Conservation (phyloP, 1,140 invertebrate genomes). For the Arion vulgaris region DNA sequence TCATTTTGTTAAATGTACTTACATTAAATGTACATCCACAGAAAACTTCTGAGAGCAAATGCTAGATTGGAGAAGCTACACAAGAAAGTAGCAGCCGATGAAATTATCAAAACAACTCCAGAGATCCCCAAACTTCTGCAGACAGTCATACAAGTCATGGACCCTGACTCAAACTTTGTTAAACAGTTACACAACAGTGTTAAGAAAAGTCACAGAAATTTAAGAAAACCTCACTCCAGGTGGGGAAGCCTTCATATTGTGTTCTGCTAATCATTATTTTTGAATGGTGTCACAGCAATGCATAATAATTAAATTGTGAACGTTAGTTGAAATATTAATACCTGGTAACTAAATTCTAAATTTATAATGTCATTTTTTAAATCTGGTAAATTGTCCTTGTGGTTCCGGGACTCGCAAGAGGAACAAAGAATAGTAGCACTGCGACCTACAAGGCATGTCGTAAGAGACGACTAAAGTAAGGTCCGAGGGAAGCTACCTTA, state of each 20-base stretch:
- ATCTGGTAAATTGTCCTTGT: no score
- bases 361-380: no score
- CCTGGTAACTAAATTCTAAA: not conserved
- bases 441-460: no score
- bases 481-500: no score
- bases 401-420: no score
- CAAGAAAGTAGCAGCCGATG: conserved; percentile 54
- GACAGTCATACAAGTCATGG: conserved; percentile 62
- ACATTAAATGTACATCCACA: no score
- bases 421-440: no score
- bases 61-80: conserved; percentile 57
- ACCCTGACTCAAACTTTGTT: conserved; percentile 46
- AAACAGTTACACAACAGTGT: conserved; percentile 41
- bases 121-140: conserved; percentile 66
- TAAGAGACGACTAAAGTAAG: no score
- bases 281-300: no score
- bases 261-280: no score
- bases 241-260: not conserved
- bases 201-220: not conserved
- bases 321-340: not conserved
- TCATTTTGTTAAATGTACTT: no score
- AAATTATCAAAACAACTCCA: conserved; percentile 62
- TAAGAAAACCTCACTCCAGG: conserved; percentile 10
- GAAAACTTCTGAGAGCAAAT: conserved; percentile 66
- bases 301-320: not conserved